Evolutionary conservation across 2,797 vertebrate genomes (phyloP).

Genomic region (Margarornis squamiger): DNA sequence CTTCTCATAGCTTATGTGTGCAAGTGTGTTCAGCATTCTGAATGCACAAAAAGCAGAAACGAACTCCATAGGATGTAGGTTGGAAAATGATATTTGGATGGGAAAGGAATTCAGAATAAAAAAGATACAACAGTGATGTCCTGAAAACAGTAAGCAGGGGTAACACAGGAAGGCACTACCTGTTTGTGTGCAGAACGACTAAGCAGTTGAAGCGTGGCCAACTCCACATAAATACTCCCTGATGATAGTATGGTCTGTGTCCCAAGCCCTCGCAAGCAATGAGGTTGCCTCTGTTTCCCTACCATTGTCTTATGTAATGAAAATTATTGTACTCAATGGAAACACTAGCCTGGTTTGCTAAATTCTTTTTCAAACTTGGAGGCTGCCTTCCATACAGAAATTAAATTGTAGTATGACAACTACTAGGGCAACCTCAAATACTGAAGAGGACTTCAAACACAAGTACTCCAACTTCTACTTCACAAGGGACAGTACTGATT

Average conservation of each 20-base stretch:
- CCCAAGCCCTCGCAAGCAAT: slow-evolving; percentile 1
- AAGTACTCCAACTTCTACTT: neutral
- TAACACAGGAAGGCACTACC: slow-evolving; percentile 32
- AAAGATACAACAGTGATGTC: slow-evolving; percentile 6
- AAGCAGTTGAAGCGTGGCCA: slow-evolving; percentile 49
- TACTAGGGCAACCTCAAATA: neutral
- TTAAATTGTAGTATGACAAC: neutral
- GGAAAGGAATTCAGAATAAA: slow-evolving; percentile 48
- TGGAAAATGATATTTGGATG: slow-evolving; percentile 28
- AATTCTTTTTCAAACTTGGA: slow-evolving; percentile 16
- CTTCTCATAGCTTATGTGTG: slow-evolving; percentile 47
- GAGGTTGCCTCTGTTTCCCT: slow-evolving; percentile 5
- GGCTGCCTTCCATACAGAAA: slow-evolving; percentile 46
- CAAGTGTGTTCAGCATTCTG: slow-evolving; percentile 57
- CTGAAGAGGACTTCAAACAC: neutral
- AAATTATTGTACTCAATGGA: neutral
- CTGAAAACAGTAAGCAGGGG: slow-evolving; percentile 29
- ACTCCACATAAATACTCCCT: neutral
- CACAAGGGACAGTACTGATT: neutral
- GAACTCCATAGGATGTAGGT: slow-evolving; percentile 12
- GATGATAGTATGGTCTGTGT: neutral
- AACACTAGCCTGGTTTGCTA: slow-evolving; percentile 6
- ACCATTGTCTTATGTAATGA: neutral
- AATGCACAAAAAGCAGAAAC: slow-evolving; percentile 62
- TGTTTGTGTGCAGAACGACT: slow-evolving; percentile 52